Evolutionary conservation across 2,797 vertebrate species (phyloP), one percentile per base, ranked within the genome.

Genomic region (Mastacembelus armatus): DNA sequence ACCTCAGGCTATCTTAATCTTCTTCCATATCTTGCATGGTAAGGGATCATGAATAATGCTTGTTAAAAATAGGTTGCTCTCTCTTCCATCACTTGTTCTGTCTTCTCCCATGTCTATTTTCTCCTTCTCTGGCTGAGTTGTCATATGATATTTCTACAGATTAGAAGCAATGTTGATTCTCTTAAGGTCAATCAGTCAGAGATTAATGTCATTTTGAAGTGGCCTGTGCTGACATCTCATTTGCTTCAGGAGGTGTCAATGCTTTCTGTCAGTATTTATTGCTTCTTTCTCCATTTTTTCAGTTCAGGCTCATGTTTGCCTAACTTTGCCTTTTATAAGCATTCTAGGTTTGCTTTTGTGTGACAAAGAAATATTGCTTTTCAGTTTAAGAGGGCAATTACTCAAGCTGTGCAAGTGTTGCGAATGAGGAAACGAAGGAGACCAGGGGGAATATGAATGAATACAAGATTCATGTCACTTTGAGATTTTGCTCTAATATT

Each of bases 401-500:
- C 59, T 76, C 36, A 16, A 57, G 59, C 62, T 64, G 60, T 56
- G 55, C 22, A 21, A 52, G 71, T 70, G 32, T 66, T 66, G 30
- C 14, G 22, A 70, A 71, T 65, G 64, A 71, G 45, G 33, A 21
- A 1, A 33, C 44, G 22, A 60, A 11, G 44, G 38, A 40, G 48
- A 55, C 33, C 2, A 4, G 26, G 55, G 74, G 81, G 75, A 68
- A 63, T 50, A 30, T 24, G 42, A 81, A 72, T 81, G 61, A 73
- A 85, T 75, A 48, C 51, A 74, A 61, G 44, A 77, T 74, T 83
- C 59, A 71, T 73, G 72, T 79, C 33, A n/a, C 62, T 84, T 76
- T 76, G 65, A 78, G 79, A 76, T 83, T 84, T 86, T 56, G 58
- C 67, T 82, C 47, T 73, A 70, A 76, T 87, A 85, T 80, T 84